Base-by-base conservation (phyloP, 2,888 invertebrate genomes). In the Protophormia terraenovae region DNA sequence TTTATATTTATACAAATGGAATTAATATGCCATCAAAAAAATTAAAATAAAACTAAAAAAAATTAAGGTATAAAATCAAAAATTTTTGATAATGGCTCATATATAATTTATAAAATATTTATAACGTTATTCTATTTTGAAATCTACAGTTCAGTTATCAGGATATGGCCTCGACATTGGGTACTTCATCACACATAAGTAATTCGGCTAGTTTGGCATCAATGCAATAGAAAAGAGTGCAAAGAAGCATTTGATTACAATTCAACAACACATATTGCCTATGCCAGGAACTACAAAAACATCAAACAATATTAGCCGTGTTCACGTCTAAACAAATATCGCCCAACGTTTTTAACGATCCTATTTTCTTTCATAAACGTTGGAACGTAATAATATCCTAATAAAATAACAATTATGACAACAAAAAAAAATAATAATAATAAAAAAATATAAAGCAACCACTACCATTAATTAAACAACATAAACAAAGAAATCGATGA, bases 81-180 rank as follows among this genome's bases (percentile, higher is more conserved):
- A n/a, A n/a, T n/a, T n/a, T n/a, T n/a, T n/a, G n/a, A n/a, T n/a
- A n/a, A n/a, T n/a, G n/a, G n/a, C n/a, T n/a, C n/a, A n/a, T n/a
- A n/a, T n/a, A n/a, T n/a, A n/a, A n/a, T n/a, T n/a, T n/a, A n/a
- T n/a, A n/a, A n/a, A n/a, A n/a, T n/a, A n/a, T n/a, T n/a, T n/a
- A n/a, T n/a, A n/a, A n/a, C n/a, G n/a, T n/a, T n/a, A n/a, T n/a
- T n/a, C n/a, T n/a, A n/a, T n/a, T n/a, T 45, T 69, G 0, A 8
- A 66, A 19, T 55, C 78, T 84, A 87, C 96, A 97, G 94, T 98
- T 98, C 94, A 97, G 97, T 88, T 96, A 96, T 93, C 96, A 96
- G 92, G 95, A 95, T 91, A 93, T 94, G 91, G 95, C 95, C 87
- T 95, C 95, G 76, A 95, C 95, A 60, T 92, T 95, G 87, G 95